phyloP scores from a whole-genome alignment of 2,797 vertebrate genomes.

The Momotus momota region DNA sequence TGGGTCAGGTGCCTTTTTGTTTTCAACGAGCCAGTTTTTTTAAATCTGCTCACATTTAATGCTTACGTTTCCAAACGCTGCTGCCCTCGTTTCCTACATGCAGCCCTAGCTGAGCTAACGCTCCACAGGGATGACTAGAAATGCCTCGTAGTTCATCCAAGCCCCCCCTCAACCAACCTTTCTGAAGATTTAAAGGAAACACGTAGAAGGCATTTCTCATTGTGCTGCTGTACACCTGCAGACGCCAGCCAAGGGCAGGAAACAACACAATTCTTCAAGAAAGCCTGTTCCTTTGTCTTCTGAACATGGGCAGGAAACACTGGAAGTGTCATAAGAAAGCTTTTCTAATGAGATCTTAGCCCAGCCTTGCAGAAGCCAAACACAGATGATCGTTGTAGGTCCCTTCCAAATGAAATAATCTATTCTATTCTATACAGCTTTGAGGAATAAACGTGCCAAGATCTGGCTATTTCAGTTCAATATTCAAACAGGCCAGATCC shows the following conservation, averaged over 20 bases:
- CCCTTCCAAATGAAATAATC: not conserved
- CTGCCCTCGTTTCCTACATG: not conserved
- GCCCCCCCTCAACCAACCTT: not conserved
- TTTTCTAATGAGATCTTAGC: not conserved
- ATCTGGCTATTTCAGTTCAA: not conserved
- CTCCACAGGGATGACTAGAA: not conserved
- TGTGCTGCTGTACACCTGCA: constrained; percentile 37
- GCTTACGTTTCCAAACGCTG: not conserved
- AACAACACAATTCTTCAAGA: constrained; percentile 35
- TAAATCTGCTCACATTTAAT: not conserved
- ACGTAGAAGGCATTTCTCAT: not conserved
- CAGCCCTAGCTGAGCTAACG: not conserved
- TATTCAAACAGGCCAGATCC: not conserved
- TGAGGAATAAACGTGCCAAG: not conserved
- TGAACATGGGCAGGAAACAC: not conserved
- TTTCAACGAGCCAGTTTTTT: not conserved
- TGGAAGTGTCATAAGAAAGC: not conserved
- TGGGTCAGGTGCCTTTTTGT: not conserved
- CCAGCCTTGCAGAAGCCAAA: not conserved
- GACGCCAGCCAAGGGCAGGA: not conserved
- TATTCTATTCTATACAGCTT: not conserved
- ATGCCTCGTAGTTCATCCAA: not conserved
- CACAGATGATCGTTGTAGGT: not conserved
- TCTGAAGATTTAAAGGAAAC: not conserved
- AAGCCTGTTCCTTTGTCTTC: constrained; percentile 22